phyloP scores from a whole-genome alignment of 2,888 invertebrate genomes.

The Meiosimyza decipiens region DNA sequence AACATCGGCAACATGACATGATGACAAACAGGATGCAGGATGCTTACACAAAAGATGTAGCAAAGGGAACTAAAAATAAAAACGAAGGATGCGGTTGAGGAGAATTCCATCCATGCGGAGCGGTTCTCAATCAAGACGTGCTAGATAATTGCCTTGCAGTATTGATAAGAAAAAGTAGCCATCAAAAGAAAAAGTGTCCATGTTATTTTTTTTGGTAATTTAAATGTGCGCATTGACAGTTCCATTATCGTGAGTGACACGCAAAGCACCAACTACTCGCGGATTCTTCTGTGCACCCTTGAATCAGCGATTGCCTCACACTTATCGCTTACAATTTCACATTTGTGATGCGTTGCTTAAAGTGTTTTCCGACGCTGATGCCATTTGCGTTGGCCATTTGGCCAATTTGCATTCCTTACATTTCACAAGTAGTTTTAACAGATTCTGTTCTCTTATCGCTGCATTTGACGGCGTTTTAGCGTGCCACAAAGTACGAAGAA shows the following conservation, averaged over 20 bases:
- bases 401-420: constrained; percentile 46
- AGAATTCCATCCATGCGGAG: too few species aligned
- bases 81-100: too few species aligned
- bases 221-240: constrained; percentile 46
- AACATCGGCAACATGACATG: too few species aligned
- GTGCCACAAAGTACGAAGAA: constrained; percentile 37
- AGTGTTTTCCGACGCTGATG: neutral
- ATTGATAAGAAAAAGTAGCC: constrained; percentile 36
- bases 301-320: neutral
- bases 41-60: neutral
- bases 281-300: constrained; percentile 1
- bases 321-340: neutral
- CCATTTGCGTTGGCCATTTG: neutral
- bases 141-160: neutral
- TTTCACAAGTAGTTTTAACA: constrained; percentile 36
- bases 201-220: constrained; percentile 42
- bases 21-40: neutral
- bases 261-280: constrained; percentile 37
- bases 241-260: constrained; percentile 44
- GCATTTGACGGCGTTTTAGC: constrained; percentile 43
- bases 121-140: neutral
- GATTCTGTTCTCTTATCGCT: constrained; percentile 43
- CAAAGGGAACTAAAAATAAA: neutral
- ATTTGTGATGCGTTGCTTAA: neutral
- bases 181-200: constrained; percentile 37